Conservation (phyloP, 2,797 vertebrate species). For the Champsocephalus gunnari region DNA sequence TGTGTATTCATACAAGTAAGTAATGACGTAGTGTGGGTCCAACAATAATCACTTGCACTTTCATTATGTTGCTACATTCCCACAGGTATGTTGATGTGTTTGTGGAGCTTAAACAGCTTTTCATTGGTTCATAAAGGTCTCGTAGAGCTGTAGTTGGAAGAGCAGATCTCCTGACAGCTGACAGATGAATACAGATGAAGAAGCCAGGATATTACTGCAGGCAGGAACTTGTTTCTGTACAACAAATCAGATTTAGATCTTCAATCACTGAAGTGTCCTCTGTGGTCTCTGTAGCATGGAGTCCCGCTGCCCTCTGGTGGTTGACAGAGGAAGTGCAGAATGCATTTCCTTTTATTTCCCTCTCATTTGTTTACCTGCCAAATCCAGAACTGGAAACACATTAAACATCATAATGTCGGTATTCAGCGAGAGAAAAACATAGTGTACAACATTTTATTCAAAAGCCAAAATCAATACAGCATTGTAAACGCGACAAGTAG, state of each 20-base stretch:
- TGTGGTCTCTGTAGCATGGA: neutral
- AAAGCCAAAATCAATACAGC: no score
- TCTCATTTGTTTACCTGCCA: constrained; percentile 18
- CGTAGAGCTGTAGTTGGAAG: neutral
- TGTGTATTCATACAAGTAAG: neutral
- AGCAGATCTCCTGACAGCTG: neutral
- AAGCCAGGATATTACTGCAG: constrained; percentile 1
- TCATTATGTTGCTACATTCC: no score
- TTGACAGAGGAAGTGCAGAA: constrained; percentile 23
- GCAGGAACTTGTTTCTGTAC: constrained; percentile 1
- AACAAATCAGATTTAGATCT: neutral
- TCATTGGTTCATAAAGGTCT: neutral
- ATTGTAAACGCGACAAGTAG: no score
- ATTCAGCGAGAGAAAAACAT: neutral
- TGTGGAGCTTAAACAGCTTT: no score
- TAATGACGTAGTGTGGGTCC: no score
- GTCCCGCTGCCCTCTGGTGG: constrained; percentile 59
- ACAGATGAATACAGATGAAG: neutral
- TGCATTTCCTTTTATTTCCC: neutral
- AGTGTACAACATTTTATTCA: neutral
- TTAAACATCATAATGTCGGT: neutral
- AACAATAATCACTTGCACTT: no score
- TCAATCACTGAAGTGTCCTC: neutral
- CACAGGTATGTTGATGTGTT: no score
- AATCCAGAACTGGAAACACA: neutral